Conservation (phyloP, 2,113 vertebrate species). For the Todiramphus saurophagus region DNA sequence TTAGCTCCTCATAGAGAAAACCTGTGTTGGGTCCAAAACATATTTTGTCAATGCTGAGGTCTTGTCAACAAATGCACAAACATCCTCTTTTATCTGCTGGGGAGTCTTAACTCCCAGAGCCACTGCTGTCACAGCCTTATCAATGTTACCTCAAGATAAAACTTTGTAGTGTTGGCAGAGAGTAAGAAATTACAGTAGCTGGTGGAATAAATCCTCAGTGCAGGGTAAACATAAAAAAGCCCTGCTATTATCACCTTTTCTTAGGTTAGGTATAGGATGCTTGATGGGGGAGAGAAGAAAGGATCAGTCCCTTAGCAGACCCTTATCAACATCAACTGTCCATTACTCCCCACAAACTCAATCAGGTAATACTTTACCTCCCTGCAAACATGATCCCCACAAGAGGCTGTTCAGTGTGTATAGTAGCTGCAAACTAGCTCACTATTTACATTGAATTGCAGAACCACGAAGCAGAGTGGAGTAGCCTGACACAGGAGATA, state of each 20-base stretch:
- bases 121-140: not conserved
- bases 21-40: not conserved
- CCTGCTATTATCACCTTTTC: not conserved
- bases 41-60: not conserved
- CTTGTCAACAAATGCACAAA: not conserved
- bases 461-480: not conserved
- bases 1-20: not conserved
- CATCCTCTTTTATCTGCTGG: not conserved
- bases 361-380: not conserved
- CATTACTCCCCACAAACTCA: not conserved
- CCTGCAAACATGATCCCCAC: not conserved
- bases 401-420: not conserved
- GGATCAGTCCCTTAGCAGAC: not conserved
- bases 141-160: not conserved
- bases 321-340: not conserved
- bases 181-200: not conserved
- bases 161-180: not conserved
- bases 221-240: not conserved
- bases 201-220: not conserved
- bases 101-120: not conserved
- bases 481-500: slow-evolving; percentile 39
- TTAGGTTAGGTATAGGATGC: not conserved
- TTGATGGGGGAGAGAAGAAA: not conserved
- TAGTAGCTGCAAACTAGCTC: slow-evolving; percentile 4
- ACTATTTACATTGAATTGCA: slow-evolving; percentile 29